A percentile compares a stretch with the other conserved stretches of the same genome.
phyloP scores from a whole-genome alignment of 1,140 invertebrate species.

The Bathynomus jamesi region DNA sequence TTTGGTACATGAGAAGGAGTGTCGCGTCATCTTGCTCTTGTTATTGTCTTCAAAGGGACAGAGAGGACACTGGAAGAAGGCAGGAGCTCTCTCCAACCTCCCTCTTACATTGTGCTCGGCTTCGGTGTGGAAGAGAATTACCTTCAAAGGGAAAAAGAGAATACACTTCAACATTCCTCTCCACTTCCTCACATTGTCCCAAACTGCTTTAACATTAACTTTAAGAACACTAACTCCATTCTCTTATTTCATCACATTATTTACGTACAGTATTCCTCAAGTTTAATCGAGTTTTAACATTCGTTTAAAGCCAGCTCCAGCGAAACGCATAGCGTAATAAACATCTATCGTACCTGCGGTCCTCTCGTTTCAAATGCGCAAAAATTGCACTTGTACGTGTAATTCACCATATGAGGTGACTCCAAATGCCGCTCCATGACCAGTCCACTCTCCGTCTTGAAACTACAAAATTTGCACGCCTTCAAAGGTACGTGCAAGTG shows the following conservation, averaged over 20 bases:
- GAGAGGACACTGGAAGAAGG: constrained; percentile 84
- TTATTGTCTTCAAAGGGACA: constrained; percentile 92
- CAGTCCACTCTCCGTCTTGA: constrained; percentile 80
- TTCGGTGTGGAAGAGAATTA: constrained; percentile 87
- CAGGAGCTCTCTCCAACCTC: constrained; percentile 68
- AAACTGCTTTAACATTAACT: too few relatives aligned
- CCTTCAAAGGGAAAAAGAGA: constrained; percentile 69
- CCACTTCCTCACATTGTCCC: constrained; percentile 75
- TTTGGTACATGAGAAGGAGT: constrained; percentile 79
- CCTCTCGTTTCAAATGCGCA: constrained; percentile 72
- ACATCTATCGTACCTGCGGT: constrained; percentile 66
- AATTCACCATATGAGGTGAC: constrained; percentile 82
- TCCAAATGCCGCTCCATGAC: constrained; percentile 84
- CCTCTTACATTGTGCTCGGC: constrained; percentile 74
- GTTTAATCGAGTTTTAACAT: too few relatives aligned
- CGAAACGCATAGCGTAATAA: too few relatives aligned
- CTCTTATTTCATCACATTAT: too few relatives aligned
- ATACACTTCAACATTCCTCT: constrained; percentile 65
- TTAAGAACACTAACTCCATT: too few relatives aligned
- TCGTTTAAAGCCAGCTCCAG: too few relatives aligned
- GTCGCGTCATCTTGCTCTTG: constrained; percentile 82
- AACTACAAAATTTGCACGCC: constrained; percentile 84
- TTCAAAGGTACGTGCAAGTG: constrained; percentile 68
- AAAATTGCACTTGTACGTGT: constrained; percentile 64
- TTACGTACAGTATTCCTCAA: too few relatives aligned